Percentiles rank a stretch among this genome's conserved stretches.
Conservation (phyloP, 2,113 vertebrate species). For the Struthio camelus region DNA sequence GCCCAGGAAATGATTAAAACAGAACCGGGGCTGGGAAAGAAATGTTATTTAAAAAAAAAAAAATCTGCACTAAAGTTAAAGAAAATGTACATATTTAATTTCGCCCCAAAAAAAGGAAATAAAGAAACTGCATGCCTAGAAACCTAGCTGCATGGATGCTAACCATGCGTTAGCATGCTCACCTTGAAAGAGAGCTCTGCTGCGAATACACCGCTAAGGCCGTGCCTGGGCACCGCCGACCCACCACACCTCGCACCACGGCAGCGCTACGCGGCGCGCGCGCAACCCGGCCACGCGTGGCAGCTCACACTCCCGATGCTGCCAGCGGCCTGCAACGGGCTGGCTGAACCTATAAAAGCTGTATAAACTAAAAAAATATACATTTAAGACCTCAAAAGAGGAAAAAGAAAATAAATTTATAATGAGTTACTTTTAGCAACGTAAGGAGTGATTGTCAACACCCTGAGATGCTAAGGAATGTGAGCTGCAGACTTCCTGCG, state of each 20-base stretch:
- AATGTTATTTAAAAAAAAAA: neutral
- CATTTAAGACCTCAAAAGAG: neutral
- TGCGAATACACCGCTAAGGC: neutral
- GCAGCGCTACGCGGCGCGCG: too few relatives aligned
- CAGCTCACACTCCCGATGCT: too few relatives aligned
- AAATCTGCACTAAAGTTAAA: neutral
- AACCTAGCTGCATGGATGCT: neutral
- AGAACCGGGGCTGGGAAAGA: too few relatives aligned
- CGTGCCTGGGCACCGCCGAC: too few relatives aligned
- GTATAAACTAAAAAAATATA: neutral
- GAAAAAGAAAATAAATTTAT: neutral
- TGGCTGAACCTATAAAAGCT: neutral
- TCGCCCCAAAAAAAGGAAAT: neutral
- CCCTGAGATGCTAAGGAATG: neutral
- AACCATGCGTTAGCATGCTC: neutral
- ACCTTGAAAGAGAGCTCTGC: too few relatives aligned
- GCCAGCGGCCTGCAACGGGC: rapidly evolving
- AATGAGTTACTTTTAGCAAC: neutral
- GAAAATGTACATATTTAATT: rapidly evolving
- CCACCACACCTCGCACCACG: too few relatives aligned
- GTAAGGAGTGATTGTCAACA: neutral
- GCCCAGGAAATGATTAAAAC: neutral
- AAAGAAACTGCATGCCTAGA: rapidly evolving
- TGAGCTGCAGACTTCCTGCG: neutral
- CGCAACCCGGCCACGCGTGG: too few relatives aligned